phyloP scores from a whole-genome alignment of 1,140 invertebrate genomes.

The Portunus trituberculatus region DNA sequence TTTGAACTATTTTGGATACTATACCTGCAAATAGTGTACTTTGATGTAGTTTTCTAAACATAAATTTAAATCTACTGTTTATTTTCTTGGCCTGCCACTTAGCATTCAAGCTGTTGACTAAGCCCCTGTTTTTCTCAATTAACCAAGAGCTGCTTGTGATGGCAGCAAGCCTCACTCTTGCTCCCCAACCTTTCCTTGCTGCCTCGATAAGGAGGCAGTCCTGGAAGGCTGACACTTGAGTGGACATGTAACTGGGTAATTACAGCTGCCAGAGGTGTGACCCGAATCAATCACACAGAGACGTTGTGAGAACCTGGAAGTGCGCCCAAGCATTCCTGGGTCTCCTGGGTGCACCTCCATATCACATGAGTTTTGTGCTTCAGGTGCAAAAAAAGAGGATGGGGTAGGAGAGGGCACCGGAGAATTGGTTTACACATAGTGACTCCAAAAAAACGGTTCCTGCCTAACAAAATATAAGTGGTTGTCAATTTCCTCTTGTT shows the following conservation, averaged over 20 bases:
- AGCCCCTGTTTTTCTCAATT: neutral
- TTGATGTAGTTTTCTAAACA: neutral
- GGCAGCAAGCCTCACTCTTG: neutral
- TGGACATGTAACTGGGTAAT: neutral
- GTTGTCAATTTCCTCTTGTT: neutral
- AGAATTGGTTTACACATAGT: neutral
- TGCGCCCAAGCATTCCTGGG: neutral
- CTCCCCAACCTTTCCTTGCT: neutral
- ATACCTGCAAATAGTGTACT: neutral
- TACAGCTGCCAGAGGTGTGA: neutral
- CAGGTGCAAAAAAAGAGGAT: constrained; percentile 24
- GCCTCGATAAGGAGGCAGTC: neutral
- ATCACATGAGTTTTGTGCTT: constrained; percentile 57
- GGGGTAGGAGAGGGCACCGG: neutral
- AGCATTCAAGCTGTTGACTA: neutral
- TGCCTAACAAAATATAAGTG: neutral
- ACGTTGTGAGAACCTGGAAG: constrained; percentile 9
- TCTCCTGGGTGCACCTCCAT: constrained; percentile 44
- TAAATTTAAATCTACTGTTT: neutral
- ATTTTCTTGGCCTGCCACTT: neutral
- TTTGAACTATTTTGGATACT: neutral
- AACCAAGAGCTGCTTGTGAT: neutral
- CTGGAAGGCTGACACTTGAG: neutral
- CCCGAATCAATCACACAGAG: neutral
- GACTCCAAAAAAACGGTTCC: neutral